Base-by-base conservation (phyloP, 2,888 invertebrate genomes). In the Melieria omissa region DNA sequence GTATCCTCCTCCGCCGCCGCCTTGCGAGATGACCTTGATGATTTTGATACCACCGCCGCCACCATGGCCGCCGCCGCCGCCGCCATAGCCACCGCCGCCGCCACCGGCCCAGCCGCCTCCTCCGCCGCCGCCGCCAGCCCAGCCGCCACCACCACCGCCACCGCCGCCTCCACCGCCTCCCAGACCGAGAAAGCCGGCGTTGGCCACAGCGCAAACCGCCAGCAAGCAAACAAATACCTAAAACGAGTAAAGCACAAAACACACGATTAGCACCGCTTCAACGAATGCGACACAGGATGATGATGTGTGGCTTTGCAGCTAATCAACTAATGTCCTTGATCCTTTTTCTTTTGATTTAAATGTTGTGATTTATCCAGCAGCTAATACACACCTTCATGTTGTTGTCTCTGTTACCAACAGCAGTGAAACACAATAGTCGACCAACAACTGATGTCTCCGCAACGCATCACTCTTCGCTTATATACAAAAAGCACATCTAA, bases 211-310 rank as follows among this genome's bases (percentile, higher is more conserved):
- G 29, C 74, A 74, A 47, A 74, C 16, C 12, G 77, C 77, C 58
- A 78, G 68, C 14, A 78, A 47, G 45, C 76, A 78, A 29, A 77
- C 75, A 70, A 78, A 77, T 70, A 77, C 73, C 78, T 77, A 58
- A 65, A 72, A 66, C 29, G n/a, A 7, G 52, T n/a, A 54, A 41
- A 16, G 29, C 14, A 52, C 29, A 29, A 8, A 8, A 58, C 42
- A 8, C 12, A 58, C 4, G 8, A 29, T 58, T 42, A n/a, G 7
- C 16, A 57, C 10, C 9, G 10, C n/a, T 57, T 14, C 29, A 57
- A 12, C 10, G 29, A 29, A 29, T 29, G 29, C 29, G 29, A 29
- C 29, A 29, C 29, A 29, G 29, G 29, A 29, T 3, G 29, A 29
- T 29, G 29, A 29, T 29, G 29, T 29, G 29, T 29, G 2, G 29